phyloP scores from a whole-genome alignment of 2,797 vertebrate genomes.

The Adelosebastes latens region DNA sequence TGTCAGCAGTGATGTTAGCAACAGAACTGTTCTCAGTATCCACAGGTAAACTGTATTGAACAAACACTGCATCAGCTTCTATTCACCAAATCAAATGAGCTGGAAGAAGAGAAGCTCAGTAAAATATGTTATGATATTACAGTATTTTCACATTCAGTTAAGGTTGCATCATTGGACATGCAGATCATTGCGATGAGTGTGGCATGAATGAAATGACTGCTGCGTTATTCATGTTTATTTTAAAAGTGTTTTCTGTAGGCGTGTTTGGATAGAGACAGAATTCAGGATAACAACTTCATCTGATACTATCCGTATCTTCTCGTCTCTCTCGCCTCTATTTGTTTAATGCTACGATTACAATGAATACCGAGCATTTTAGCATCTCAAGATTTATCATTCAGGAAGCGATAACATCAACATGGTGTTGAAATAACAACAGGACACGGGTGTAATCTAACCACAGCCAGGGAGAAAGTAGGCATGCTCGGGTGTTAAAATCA shows the following conservation, averaged over 20 bases:
- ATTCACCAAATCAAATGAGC: conserved; percentile 46
- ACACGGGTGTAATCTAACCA: neutral
- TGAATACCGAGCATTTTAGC: neutral
- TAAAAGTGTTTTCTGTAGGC: neutral
- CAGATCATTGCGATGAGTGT: neutral
- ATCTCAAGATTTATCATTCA: conserved; percentile 3
- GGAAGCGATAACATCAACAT: conserved; percentile 7
- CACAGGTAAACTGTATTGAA: conserved; percentile 26
- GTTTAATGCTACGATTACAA: neutral
- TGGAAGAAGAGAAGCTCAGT: conserved; percentile 17
- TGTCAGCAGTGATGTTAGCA: conserved; percentile 49
- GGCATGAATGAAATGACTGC: neutral
- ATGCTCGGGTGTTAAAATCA: neutral
- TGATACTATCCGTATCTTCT: conserved; percentile 13
- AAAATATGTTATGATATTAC: neutral
- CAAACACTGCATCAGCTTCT: conserved; percentile 40
- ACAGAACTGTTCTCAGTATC: neutral
- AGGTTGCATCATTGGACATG: neutral
- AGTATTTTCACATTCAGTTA: neutral
- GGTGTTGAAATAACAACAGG: neutral
- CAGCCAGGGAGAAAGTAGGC: neutral
- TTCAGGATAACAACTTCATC: conserved; percentile 20
- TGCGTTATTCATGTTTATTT: conserved; percentile 1
- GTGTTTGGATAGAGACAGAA: conserved; percentile 5
- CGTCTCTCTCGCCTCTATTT: neutral